A percentile compares a stretch with the other conserved stretches of the same genome.
Conservation (phyloP, 2,113 vertebrate species). For the Australoheros scitulus region DNA sequence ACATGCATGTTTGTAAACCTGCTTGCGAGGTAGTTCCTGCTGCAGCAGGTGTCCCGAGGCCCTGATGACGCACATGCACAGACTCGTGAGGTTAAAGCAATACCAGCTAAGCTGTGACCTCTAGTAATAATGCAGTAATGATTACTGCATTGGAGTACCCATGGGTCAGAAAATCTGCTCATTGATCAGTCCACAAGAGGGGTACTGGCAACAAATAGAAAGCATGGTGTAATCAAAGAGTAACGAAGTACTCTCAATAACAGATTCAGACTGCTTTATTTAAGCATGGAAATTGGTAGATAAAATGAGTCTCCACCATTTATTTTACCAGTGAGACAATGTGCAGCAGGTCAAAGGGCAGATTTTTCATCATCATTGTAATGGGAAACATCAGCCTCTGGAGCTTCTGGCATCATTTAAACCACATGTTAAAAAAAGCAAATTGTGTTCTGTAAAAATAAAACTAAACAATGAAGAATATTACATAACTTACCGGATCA, state of each 20-base stretch:
- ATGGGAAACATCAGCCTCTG: background rate
- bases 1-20: background rate
- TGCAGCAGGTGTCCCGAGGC: background rate
- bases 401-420: background rate
- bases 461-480: background rate
- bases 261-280: rapidly evolving
- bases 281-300: no score
- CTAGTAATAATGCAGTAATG: background rate
- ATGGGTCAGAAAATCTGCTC: background rate
- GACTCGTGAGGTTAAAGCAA: background rate
- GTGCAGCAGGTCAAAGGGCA: background rate
- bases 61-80: background rate
- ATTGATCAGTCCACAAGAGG: background rate
- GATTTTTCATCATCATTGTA: background rate
- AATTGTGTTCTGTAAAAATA: background rate
- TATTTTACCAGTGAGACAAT: background rate
- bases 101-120: background rate
- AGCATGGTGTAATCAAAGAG: no score
- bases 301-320: background rate
- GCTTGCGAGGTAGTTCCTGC: background rate
- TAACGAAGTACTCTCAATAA: no score
- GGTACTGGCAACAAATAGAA: no score
- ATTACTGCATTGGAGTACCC: background rate
- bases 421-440: background rate
- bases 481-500: background rate